phyloP scores from a whole-genome alignment of 1,140 invertebrate genomes.

The Microplitis demolitor region DNA sequence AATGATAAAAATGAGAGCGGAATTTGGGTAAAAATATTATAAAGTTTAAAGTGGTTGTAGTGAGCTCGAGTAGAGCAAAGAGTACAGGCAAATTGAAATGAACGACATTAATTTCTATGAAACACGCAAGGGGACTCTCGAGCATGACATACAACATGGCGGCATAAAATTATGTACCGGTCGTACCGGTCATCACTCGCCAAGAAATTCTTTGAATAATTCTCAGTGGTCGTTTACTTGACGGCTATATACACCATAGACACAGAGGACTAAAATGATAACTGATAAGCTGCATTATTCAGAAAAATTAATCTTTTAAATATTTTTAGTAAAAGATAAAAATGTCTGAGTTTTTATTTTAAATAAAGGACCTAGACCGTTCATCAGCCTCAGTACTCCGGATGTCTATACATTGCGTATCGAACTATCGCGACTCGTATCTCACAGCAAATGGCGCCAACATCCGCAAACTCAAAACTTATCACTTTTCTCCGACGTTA shows the following conservation, averaged over 20 bases:
- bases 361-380: conserved; percentile 30
- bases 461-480: conserved; percentile 55
- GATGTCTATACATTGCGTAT: conserved; percentile 17
- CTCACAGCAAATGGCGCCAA: conserved; percentile 56
- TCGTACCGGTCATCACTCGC: conserved; percentile 22
- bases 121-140: conserved; percentile 5
- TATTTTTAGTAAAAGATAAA: conserved; percentile 26
- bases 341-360: not conserved
- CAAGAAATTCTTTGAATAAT: not conserved
- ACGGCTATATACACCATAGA: no score
- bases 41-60: no score
- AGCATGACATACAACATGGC: not conserved
- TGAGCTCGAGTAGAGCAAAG: no score
- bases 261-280: no score
- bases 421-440: conserved; percentile 27
- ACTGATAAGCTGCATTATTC: not conserved
- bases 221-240: no score
- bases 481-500: conserved; percentile 36
- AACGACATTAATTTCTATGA: not conserved
- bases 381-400: conserved; percentile 39
- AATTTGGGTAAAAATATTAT: no score
- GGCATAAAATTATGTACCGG: conserved; percentile 7
- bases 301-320: not conserved
- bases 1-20: no score
- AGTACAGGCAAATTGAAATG: no score